These are phyloP conservation scores for Oscheius sp. DNA, from an alignment of 1,140 invertebrate genomes.

Conservation along the genomic window DNA sequence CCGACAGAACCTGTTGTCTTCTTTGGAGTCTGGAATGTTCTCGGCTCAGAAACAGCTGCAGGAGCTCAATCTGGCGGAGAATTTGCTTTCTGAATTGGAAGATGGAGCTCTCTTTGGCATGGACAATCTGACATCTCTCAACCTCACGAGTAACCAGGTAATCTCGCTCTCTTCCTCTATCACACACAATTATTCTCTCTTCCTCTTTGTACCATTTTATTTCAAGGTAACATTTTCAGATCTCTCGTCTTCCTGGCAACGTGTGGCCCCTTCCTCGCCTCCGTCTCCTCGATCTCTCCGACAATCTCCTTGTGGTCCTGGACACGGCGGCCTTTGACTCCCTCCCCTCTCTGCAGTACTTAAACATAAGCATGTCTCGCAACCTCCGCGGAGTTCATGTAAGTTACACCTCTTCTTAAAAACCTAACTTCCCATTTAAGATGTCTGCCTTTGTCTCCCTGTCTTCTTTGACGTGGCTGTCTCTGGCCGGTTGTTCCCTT, in stretches of 20 bases:
- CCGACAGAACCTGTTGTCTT: slow-evolving; percentile 18
- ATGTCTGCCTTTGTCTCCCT: slow-evolving; percentile 29
- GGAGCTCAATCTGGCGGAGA: slow-evolving; percentile 12
- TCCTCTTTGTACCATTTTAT: no score
- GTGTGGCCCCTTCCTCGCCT: slow-evolving; percentile 21
- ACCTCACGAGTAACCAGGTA: slow-evolving; percentile 30
- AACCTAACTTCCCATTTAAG: not conserved
- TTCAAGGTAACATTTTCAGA: not conserved
- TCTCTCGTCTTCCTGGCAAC: slow-evolving; percentile 21
- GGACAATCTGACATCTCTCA: slow-evolving; percentile 10
- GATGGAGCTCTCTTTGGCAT: slow-evolving; percentile 27
- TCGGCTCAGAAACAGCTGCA: slow-evolving; percentile 23
- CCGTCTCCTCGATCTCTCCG: slow-evolving; percentile 7
- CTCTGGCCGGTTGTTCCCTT: slow-evolving; percentile 17
- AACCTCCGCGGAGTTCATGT: slow-evolving; percentile 27
- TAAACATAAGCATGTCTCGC: slow-evolving; percentile 22
- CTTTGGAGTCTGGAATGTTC: slow-evolving; percentile 32
- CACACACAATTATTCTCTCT: not conserved
- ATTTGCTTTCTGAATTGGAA: slow-evolving; percentile 26
- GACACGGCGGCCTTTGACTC: slow-evolving; percentile 32
- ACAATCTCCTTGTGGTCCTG: slow-evolving; percentile 20
- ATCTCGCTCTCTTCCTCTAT: not conserved
- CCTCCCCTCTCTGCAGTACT: slow-evolving; percentile 16
- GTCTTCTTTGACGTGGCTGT: slow-evolving; percentile 26
- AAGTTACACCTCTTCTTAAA: not conserved